phyloP scores from a whole-genome alignment of 2,888 invertebrate species.

The Pelosia muscerda region DNA sequence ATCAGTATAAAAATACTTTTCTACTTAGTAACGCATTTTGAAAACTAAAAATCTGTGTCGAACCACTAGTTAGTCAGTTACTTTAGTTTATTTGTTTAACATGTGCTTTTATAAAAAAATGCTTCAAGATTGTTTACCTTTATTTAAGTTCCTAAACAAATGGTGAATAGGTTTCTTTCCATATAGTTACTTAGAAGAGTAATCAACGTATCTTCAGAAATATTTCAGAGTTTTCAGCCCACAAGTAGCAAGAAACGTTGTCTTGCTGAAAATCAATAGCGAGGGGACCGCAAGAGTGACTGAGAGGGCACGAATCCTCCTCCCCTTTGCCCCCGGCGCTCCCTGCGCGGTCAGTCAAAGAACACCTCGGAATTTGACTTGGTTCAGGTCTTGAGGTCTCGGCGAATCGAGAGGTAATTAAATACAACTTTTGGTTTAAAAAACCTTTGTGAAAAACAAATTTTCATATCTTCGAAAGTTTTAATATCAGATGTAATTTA shows the following conservation, averaged over 20 bases:
- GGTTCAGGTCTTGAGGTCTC: constrained; percentile 24
- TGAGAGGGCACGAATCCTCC: constrained; percentile 17
- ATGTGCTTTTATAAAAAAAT: too few species aligned
- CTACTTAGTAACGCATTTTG: too few species aligned
- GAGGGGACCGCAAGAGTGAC: constrained; percentile 25
- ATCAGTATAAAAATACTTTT: too few species aligned
- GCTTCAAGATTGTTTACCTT: too few species aligned
- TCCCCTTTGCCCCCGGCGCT: constrained; percentile 35
- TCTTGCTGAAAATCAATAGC: constrained; percentile 79
- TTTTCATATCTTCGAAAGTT: too few species aligned
- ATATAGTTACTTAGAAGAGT: background rate
- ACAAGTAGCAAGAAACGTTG: constrained; percentile 48
- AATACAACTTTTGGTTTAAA: background rate
- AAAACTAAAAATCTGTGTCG: too few species aligned
- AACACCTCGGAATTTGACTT: constrained; percentile 39
- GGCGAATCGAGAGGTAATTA: constrained; percentile 7
- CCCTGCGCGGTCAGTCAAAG: constrained; percentile 39
- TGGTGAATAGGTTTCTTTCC: background rate
- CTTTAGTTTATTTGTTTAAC: too few species aligned
- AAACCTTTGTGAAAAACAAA: background rate
- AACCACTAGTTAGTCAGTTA: too few species aligned
- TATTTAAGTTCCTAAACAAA: too few species aligned
- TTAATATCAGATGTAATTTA: too few species aligned
- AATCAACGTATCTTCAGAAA: constrained; percentile 4
- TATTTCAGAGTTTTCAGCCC: constrained; percentile 18